Base-by-base conservation (phyloP, 2,113 vertebrate species). In the Corythaeola cristata region DNA sequence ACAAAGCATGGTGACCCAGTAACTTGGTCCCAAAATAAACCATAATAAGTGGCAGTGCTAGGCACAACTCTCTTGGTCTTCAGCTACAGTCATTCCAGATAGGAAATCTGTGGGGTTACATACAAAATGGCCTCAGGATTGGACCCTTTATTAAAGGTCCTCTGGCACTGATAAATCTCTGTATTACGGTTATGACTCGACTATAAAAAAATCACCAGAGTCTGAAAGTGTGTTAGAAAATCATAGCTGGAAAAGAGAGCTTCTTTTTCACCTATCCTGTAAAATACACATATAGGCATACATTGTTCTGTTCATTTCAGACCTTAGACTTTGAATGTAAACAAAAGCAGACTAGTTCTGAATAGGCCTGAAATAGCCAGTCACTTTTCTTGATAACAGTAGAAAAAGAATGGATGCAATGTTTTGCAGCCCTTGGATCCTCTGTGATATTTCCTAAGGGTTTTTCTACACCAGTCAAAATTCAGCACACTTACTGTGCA, bases 391-490 rank as follows among this genome's bases (percentile, higher is more conserved):
- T 22, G 77, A 15, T 55, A 69, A 91, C 58, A 95, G 58, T 22
- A 52, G 59, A 69, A 76, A 75, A 94, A 89, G 19, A 73, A 47
- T 21, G 32, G 52, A 82, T 69, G n/a, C 9, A 26, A 83, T 33
- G 15, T n/a, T 92, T 83, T 41, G 45, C 72, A 94, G 21, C 49
- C 74, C 55, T 58, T 64, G 33, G 35, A 21, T 94, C 71, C 79
- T 75, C 90, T 71, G 62, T 27, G 69, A 39, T 86, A 35, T 77
- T 95, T 93, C 75, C 18, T 30, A 93, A 84, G 45, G 56, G 60
- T 59, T 93, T 89, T 88, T 82, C 72, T 85, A 94, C 87, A 93
- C 49, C 73, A 93, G 56, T 88, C 79, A 96, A 94, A 94, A 91
- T 66, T 79, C 71, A 66, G 64, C 44, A 79, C 20, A 52, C 44